These are phyloP conservation scores for Manacus vitellinus DNA, from an alignment of 2,113 vertebrate species.

Conservation along the genomic window DNA sequence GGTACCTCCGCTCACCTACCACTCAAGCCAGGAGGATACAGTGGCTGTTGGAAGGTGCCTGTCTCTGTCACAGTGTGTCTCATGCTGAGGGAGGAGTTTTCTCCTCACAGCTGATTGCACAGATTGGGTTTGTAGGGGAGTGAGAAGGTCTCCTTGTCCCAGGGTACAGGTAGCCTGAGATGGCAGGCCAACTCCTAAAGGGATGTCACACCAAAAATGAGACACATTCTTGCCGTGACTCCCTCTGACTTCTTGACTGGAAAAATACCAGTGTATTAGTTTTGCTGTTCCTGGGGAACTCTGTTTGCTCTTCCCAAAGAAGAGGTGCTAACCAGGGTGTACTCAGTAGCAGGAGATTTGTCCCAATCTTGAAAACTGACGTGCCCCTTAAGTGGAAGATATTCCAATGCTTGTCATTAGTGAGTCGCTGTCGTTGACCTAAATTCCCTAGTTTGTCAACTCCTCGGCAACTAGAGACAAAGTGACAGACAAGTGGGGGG, in stretches of 20 bases:
- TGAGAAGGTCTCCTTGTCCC: not conserved
- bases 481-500: not conserved
- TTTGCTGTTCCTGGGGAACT: not conserved
- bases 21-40: not conserved
- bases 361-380: not conserved
- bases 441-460: not conserved
- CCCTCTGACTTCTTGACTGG: not conserved
- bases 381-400: rapidly evolving
- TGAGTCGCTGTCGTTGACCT: not conserved
- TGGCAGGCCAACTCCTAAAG: not conserved
- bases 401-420: not conserved
- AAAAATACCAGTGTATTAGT: not conserved
- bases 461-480: not conserved
- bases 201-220: not conserved
- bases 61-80: not conserved
- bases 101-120: not conserved
- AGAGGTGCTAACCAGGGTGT: not conserved
- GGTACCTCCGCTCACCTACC: not conserved
- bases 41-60: rapidly evolving
- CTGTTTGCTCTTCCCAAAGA: not conserved
- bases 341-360: not conserved
- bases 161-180: not conserved
- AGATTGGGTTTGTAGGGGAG: not conserved
- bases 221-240: not conserved
- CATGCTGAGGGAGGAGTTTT: not conserved